phyloP scores from a whole-genome alignment of 2,888 invertebrate genomes.

The Graphium colonna region DNA sequence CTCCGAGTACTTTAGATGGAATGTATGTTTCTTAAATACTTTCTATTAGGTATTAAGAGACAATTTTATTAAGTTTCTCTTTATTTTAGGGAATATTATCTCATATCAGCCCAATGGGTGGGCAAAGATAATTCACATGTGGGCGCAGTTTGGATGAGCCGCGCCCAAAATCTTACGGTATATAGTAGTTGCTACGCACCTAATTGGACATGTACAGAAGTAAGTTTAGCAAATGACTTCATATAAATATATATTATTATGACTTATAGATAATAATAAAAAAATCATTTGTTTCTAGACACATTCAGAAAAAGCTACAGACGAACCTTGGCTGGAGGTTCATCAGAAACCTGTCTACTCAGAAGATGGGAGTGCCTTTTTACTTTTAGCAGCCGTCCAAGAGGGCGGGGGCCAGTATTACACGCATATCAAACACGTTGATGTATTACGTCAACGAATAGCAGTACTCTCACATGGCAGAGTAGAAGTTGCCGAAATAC shows the following conservation, averaged over 20 bases:
- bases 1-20: slow-evolving; percentile 87
- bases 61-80: no score
- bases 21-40: slow-evolving; percentile 82
- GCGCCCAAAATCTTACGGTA: slow-evolving; percentile 94
- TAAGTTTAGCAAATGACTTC: slow-evolving; percentile 42
- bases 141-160: slow-evolving; percentile 95
- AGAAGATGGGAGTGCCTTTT: slow-evolving; percentile 90
- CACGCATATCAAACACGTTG: slow-evolving; percentile 93
- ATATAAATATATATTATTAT: background rate
- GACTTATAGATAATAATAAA: background rate
- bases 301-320: slow-evolving; percentile 90
- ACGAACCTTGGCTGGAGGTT: slow-evolving; percentile 92
- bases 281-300: slow-evolving; percentile 69
- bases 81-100: slow-evolving; percentile 90
- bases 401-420: slow-evolving; percentile 91
- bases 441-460: slow-evolving; percentile 89
- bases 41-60: no score
- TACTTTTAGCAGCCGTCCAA: slow-evolving; percentile 89
- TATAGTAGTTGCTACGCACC: slow-evolving; percentile 91
- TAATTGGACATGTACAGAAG: slow-evolving; percentile 92
- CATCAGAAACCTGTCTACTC: slow-evolving; percentile 92
- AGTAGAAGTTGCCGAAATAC: slow-evolving; percentile 90
- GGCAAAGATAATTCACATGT: slow-evolving; percentile 88
- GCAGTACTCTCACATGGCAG: slow-evolving; percentile 92
- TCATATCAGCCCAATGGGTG: slow-evolving; percentile 95